Percentiles rank a stretch among this genome's conserved stretches.
phyloP scores from a whole-genome alignment of 2,113 vertebrate species.

The Vombatus ursinus region DNA sequence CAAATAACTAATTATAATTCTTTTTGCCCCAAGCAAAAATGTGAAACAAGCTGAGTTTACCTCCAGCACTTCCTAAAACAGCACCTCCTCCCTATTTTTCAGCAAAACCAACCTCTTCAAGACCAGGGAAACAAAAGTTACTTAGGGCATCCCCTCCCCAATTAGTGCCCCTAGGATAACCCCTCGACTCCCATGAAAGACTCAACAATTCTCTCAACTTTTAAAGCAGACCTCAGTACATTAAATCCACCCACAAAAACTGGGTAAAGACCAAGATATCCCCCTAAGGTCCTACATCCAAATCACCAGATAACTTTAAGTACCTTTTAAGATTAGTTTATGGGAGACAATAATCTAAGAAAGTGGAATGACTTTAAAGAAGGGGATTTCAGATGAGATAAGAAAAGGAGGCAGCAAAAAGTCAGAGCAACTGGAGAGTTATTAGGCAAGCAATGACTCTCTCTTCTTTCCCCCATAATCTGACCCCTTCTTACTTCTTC shows the following conservation, averaged over 20 bases:
- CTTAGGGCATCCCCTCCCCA: background rate
- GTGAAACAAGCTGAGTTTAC: background rate
- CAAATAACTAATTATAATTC: background rate
- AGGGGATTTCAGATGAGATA: constrained; percentile 43
- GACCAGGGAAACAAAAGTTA: background rate
- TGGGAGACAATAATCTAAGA: background rate
- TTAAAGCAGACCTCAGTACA: background rate
- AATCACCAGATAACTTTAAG: background rate
- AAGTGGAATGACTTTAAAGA: constrained; percentile 1
- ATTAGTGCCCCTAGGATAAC: background rate
- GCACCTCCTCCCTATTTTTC: background rate
- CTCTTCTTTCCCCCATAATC: background rate
- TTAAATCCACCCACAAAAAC: background rate
- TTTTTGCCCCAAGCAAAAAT: background rate
- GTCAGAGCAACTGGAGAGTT: background rate
- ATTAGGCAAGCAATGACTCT: background rate
- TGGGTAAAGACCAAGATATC: background rate
- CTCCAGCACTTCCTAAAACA: background rate
- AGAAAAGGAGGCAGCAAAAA: background rate
- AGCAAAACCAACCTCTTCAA: background rate
- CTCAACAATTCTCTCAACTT: background rate
- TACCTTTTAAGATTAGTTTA: background rate
- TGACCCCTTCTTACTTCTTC: background rate
- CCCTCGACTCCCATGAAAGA: background rate
- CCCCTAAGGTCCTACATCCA: background rate